Evolutionary conservation across 2,113 vertebrate genomes (phyloP).

Genomic region (Mungos mungo): DNA sequence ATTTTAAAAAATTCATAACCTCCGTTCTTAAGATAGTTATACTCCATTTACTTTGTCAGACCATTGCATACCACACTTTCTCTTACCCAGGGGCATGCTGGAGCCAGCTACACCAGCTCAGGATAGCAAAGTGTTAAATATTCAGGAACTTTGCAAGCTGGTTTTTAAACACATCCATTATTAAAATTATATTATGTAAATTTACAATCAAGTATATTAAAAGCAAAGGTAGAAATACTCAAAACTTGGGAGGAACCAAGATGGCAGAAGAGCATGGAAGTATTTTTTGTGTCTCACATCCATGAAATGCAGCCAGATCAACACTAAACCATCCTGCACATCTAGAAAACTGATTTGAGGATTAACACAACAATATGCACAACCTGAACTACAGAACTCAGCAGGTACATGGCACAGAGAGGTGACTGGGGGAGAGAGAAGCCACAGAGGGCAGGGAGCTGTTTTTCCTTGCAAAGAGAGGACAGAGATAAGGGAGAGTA

Average conservation of each 20-base stretch:
- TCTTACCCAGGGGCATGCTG: background rate
- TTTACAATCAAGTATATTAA: background rate
- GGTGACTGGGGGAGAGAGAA: too few relatives aligned
- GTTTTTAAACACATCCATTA: background rate
- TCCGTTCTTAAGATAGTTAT: background rate
- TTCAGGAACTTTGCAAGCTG: background rate
- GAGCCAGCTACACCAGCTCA: background rate
- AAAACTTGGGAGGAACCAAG: background rate
- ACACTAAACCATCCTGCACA: too few relatives aligned
- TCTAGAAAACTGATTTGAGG: too few relatives aligned
- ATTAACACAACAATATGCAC: too few relatives aligned
- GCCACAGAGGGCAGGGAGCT: too few relatives aligned
- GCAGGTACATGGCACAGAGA: too few relatives aligned
- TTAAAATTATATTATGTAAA: background rate
- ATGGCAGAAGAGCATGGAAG: too few relatives aligned
- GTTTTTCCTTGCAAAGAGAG: too few relatives aligned
- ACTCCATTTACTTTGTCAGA: background rate
- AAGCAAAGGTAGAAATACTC: background rate
- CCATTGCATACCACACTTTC: background rate
- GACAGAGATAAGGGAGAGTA: too few relatives aligned
- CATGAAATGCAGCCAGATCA: too few relatives aligned
- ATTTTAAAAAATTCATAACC: background rate
- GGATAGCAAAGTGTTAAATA: background rate
- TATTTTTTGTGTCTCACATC: too few relatives aligned
- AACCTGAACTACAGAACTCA: too few relatives aligned